Evolutionary conservation across 2,797 vertebrate genomes (phyloP).

Genomic region (Tapera naevia): DNA sequence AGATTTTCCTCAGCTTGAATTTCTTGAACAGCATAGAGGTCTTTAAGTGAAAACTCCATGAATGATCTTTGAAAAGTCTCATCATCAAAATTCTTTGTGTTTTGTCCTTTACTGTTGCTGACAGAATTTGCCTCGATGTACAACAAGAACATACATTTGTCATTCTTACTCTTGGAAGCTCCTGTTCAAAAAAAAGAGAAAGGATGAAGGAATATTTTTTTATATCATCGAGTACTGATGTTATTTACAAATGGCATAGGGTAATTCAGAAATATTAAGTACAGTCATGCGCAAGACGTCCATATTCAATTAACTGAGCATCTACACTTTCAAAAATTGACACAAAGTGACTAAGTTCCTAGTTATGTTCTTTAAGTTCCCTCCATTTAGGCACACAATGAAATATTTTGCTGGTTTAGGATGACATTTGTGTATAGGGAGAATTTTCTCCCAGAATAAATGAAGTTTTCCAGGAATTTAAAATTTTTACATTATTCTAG

Average conservation of each 20-base stretch:
- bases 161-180: slow-evolving; percentile 86
- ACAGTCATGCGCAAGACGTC: neutral
- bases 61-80: slow-evolving; percentile 72
- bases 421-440: accelerated
- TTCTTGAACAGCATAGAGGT: slow-evolving; percentile 95
- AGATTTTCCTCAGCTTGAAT: slow-evolving; percentile 92
- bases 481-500: neutral
- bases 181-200: slow-evolving; percentile 75
- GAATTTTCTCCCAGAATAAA: neutral
- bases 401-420: neutral
- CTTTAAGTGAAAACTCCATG: slow-evolving; percentile 95
- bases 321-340: neutral
- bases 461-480: neutral
- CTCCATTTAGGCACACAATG: neutral
- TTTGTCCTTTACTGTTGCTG: slow-evolving; percentile 94
- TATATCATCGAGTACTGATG: neutral
- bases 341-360: neutral
- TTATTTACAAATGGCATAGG: neutral
- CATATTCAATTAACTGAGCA: neutral
- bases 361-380: neutral
- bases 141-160: slow-evolving; percentile 96
- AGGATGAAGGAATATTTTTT: neutral
- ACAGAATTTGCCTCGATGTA: slow-evolving; percentile 95
- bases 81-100: slow-evolving; percentile 76
- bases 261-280: neutral